Evolutionary conservation across 2,113 vertebrate genomes (phyloP).

Genomic region (Chloropsis cyanopogon): DNA sequence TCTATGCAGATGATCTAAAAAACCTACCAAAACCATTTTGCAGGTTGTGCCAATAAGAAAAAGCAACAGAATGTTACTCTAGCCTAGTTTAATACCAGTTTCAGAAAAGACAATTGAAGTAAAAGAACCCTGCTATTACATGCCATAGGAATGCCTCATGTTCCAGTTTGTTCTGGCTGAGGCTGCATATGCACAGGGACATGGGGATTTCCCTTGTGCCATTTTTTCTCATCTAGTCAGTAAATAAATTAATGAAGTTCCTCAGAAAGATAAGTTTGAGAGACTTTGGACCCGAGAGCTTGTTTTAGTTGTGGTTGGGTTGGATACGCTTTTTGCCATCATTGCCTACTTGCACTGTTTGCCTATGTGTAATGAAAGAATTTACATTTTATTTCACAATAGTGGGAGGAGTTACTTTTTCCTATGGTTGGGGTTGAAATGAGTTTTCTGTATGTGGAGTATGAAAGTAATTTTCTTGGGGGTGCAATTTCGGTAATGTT

Average conservation of each 20-base stretch:
- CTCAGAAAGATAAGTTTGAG: not conserved
- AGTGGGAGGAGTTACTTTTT: not conserved
- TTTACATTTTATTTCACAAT: not conserved
- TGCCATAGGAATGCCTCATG: not conserved
- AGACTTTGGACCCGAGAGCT: not conserved
- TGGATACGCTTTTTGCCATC: not conserved
- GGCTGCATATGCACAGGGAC: not conserved
- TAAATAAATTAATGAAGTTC: not conserved
- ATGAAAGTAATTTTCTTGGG: not conserved
- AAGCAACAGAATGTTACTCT: not conserved
- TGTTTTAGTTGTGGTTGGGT: not conserved
- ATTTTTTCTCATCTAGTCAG: not conserved
- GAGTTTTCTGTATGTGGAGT: not conserved
- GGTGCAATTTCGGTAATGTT: not conserved
- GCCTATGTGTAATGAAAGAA: not conserved
- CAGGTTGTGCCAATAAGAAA: not conserved
- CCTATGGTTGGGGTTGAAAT: not conserved
- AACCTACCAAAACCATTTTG: not conserved
- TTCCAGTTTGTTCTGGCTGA: not conserved
- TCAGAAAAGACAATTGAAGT: not conserved
- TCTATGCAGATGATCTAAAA: not conserved
- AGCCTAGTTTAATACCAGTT: not conserved
- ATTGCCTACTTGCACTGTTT: not conserved
- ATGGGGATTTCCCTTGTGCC: not conserved
- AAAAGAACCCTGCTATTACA: not conserved